Conservation (phyloP, 2,113 vertebrate genomes). For the Equus przewalskii region DNA sequence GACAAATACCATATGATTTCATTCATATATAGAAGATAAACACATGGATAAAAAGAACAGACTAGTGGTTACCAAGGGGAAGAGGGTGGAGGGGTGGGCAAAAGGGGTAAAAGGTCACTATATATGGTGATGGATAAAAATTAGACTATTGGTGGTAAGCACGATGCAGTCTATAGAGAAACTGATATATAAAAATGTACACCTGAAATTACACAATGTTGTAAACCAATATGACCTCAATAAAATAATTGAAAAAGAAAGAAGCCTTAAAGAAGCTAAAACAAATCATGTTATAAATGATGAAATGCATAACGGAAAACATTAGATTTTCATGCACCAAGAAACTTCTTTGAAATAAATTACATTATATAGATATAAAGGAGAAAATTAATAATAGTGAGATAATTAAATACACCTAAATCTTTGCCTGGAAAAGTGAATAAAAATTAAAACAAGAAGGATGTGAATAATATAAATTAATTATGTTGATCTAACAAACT, state of each 20-base stretch:
- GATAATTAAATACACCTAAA: not conserved
- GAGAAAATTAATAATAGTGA: not conserved
- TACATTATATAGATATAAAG: not conserved
- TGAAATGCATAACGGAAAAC: not conserved
- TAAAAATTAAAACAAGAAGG: not conserved
- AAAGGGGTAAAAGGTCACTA: too few relatives aligned
- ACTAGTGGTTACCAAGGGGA: too few relatives aligned
- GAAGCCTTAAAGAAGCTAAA: not conserved
- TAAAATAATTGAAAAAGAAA: not conserved
- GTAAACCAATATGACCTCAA: too few relatives aligned
- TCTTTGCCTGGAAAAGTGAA: not conserved
- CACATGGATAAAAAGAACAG: too few relatives aligned
- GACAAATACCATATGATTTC: too few relatives aligned
- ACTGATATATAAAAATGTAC: too few relatives aligned
- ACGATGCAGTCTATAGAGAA: too few relatives aligned
- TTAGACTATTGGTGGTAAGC: too few relatives aligned
- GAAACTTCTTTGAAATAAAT: constrained; percentile 27
- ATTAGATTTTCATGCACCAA: not conserved
- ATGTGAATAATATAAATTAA: not conserved
- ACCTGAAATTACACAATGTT: too few relatives aligned
- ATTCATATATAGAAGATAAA: too few relatives aligned
- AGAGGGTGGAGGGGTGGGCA: too few relatives aligned
- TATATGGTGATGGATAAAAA: too few relatives aligned
- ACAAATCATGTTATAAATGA: not conserved
- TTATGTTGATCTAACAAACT: constrained; percentile 5